Evolutionary conservation across 1,140 invertebrate species (phyloP).

Genomic region (Chrysomallon squamiferum): DNA sequence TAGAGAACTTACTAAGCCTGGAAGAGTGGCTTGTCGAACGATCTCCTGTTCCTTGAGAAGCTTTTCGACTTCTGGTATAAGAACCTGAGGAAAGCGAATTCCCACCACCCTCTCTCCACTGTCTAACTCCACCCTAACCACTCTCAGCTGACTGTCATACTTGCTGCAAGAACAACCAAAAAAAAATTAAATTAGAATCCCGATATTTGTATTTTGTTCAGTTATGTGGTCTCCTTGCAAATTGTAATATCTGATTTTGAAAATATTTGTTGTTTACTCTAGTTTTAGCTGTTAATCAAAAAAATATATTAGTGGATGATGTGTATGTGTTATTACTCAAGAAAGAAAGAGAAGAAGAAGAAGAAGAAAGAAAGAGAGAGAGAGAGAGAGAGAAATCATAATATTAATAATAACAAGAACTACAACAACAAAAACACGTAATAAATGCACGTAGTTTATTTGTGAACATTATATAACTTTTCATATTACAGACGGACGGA

Average conservation of each 20-base stretch:
- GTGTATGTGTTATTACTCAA: no score
- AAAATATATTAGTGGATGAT: no score
- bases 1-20: conserved; percentile 4
- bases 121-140: conserved; percentile 54
- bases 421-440: no score
- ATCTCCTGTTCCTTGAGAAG: conserved; percentile 38
- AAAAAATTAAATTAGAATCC: conserved; percentile 6
- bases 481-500: no score
- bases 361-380: no score
- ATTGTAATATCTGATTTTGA: neutral
- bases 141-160: conserved; percentile 49
- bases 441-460: no score
- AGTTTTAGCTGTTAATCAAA: no score
- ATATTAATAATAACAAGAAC: no score
- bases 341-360: no score
- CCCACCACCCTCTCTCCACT: conserved; percentile 55
- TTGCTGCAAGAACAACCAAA: conserved; percentile 41
- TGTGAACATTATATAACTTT: no score
- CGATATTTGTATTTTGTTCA: neutral
- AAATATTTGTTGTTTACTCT: no score
- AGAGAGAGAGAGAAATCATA: no score
- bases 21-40: conserved; percentile 9
- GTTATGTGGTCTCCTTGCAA: neutral
- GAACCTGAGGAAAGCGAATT: conserved; percentile 50
- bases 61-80: conserved; percentile 53